Percentiles rank a stretch among this genome's conserved stretches.
These are phyloP conservation scores for Microdon myrmicae DNA, from an alignment of 2,888 invertebrate genomes.

Conservation along the genomic window DNA sequence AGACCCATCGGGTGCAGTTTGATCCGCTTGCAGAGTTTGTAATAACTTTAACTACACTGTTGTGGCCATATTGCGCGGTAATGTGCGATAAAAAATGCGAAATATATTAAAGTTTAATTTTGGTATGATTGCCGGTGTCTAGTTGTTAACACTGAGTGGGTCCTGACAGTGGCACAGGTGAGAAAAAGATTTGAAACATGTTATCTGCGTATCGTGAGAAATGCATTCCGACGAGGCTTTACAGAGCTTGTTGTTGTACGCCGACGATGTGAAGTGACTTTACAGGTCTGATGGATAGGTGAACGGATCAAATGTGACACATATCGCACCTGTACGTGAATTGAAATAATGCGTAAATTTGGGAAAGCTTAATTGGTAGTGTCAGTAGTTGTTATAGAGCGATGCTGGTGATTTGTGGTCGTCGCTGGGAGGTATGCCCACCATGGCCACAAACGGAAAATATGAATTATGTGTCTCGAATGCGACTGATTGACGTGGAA, in stretches of 20 bases:
- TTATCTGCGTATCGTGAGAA: conserved; percentile 37
- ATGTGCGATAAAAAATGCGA: conserved; percentile 36
- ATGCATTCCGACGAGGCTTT: conserved; percentile 42
- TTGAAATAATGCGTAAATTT: conserved; percentile 19
- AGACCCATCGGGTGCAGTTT: no score
- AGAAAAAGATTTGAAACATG: conserved; percentile 49
- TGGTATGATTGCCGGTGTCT: conserved; percentile 20
- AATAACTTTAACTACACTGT: conserved; percentile 50
- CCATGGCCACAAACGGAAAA: conserved; percentile 28
- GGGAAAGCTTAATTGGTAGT: conserved; percentile 46
- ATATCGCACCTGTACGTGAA: conserved; percentile 42
- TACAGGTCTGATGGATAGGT: conserved; percentile 12
- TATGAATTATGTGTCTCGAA: conserved; percentile 37
- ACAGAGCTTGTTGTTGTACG: conserved; percentile 15
- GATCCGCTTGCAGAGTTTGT: no score
- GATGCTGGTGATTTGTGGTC: conserved; percentile 15
- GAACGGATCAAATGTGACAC: conserved; percentile 44
- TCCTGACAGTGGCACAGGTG: conserved; percentile 18
- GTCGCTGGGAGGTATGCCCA: neutral
- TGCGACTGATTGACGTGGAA: no score
- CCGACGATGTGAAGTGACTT: conserved; percentile 8
- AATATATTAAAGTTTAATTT: conserved; percentile 33
- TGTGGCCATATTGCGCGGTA: conserved; percentile 44
- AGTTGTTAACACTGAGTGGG: conserved; percentile 1
- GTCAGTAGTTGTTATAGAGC: conserved; percentile 41